Evolutionary conservation across 2,113 vertebrate genomes (phyloP).

Genomic region (Oreocharis arfaki): DNA sequence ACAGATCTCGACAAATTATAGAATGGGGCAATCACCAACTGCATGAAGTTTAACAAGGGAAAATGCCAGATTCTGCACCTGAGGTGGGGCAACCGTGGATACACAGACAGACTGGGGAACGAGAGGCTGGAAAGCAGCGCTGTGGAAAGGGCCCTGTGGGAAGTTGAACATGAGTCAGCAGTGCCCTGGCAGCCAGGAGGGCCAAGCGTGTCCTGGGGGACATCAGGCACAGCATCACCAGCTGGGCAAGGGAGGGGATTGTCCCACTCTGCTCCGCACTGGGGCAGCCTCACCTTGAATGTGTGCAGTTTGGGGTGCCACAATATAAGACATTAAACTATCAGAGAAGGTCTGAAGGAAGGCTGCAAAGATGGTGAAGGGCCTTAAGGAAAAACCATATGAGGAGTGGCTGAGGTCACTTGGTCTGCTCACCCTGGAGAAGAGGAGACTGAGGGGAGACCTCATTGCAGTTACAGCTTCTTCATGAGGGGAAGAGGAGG

Average conservation of each 20-base stretch:
- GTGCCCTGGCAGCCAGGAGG: neutral
- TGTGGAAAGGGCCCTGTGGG: rapidly evolving
- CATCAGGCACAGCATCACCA: neutral
- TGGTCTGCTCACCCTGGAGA: neutral
- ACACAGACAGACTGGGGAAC: neutral
- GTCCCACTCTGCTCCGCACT: neutral
- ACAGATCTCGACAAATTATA: rapidly evolving
- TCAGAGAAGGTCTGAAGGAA: neutral
- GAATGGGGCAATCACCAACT: neutral
- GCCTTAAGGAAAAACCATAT: rapidly evolving
- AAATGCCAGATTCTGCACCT: neutral
- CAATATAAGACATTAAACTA: neutral
- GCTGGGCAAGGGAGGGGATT: neutral
- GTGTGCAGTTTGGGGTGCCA: rapidly evolving
- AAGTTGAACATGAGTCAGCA: neutral
- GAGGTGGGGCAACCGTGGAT: neutral
- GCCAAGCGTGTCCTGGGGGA: rapidly evolving
- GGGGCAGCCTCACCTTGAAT: rapidly evolving
- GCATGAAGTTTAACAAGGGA: neutral
- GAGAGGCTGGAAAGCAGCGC: neutral
- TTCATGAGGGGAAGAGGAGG: rapidly evolving
- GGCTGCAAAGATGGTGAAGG: neutral
- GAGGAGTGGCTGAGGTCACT: neutral
- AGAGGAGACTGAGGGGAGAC: neutral
- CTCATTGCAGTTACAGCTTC: neutral